Percentiles rank a stretch among this genome's conserved stretches.
These are phyloP conservation scores for Drosophila sechellia DNA, from an alignment of 1,140 invertebrate genomes.

Conservation along the genomic window DNA sequence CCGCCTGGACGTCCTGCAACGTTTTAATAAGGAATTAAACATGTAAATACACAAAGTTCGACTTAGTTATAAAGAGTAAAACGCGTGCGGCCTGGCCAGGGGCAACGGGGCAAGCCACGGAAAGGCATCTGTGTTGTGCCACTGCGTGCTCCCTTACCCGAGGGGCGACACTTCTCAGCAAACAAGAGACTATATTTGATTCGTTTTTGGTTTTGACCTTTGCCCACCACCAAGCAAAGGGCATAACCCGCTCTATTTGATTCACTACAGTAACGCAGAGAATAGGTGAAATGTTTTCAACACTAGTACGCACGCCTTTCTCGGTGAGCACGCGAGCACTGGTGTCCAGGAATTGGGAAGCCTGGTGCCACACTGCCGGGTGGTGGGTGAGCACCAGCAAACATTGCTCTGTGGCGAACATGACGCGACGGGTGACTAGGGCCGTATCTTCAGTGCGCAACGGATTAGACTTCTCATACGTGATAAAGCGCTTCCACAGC, in stretches of 20 bases:
- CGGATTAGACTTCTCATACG: constrained; percentile 98
- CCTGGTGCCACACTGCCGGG: constrained; percentile 99
- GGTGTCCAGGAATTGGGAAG: constrained; percentile 97
- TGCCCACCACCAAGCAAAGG: neutral
- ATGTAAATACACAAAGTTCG: neutral
- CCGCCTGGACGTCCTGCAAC: constrained; percentile 93
- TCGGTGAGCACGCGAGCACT: constrained; percentile 96
- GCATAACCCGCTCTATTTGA: constrained; percentile 59
- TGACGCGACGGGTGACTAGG: constrained; percentile 95
- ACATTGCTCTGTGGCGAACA: constrained; percentile 99
- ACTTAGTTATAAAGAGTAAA: constrained; percentile 44
- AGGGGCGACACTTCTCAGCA: constrained; percentile 68
- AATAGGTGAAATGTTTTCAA: constrained; percentile 3
- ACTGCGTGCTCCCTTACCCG: constrained; percentile 63
- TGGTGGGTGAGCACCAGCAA: constrained; percentile 98
- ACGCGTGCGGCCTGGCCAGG: constrained; percentile 64
- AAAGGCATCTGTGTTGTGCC: neutral
- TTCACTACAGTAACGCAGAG: constrained; percentile 24
- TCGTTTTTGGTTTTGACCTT: constrained; percentile 41
- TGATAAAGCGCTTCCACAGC: constrained; percentile 99
- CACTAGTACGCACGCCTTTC: constrained; percentile 91
- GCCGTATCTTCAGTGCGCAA: constrained; percentile 97
- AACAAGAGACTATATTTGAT: constrained; percentile 63
- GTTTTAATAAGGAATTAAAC: constrained; percentile 1
- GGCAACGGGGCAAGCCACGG: constrained; percentile 61